Evolutionary conservation across 2,113 vertebrate species (phyloP), one percentile per base, ranked within the genome.

Genomic region (Myxocyprinus asiaticus): DNA sequence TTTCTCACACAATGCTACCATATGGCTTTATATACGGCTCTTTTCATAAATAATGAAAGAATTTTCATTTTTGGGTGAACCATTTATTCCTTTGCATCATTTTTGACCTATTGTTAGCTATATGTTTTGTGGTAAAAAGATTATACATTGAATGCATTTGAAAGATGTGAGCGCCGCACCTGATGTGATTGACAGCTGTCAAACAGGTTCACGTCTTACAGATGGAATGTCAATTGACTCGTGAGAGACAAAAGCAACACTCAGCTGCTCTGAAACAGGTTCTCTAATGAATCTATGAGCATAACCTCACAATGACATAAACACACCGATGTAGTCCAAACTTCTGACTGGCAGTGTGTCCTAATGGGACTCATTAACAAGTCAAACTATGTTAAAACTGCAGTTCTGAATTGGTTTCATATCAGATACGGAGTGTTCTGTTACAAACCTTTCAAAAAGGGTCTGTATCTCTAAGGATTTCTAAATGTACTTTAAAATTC

Each of bases 201-300:
- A 0, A 12, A 73, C 55, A 47, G 55, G 6, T 47, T 47, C 9
- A 73, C 10, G 10, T 73, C 70, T 73, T 3, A 45, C 55, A 59
- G 42, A 45, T 8, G 69, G 53, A 72, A 59, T 11, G 69, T 59
- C 3, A 42, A 58, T 71, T n/a, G 67, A 70, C 50, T 70, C 9
- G 3, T 3, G 22, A 33, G 22, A 33, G 22, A 33, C 22, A 33
- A 33, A 33, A 33, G 22, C 22, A 33, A 33, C 22, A 17, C 42
- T n/a, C 55, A 73, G 70, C n/a, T 47, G 69, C 43, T 73, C n/a
- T 59, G 3, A 73, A 73, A 73, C 70, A 73, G 55, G 70, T 61
- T 73, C 42, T 22, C 5, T 59, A 72, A 55, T 47, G 9, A 72
- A 22, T 61, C 55, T 58, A 42, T 17, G 67, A 70, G 67, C 50